phyloP scores from a whole-genome alignment of 64 coral and sea anemone species.

The Hydrozoanthus tunicans region DNA sequence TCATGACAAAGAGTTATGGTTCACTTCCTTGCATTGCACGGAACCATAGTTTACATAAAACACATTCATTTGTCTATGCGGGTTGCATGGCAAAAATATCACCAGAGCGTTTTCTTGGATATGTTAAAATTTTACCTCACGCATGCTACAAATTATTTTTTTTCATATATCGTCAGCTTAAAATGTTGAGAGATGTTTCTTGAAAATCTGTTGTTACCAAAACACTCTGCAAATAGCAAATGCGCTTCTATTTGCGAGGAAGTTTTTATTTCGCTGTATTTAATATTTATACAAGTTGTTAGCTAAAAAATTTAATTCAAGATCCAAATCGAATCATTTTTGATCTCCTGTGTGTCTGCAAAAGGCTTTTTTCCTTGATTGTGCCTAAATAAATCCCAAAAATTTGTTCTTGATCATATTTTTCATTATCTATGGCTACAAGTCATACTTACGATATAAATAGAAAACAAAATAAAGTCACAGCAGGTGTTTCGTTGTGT shows the following conservation, averaged over 20 bases:
- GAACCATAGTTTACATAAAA: neutral
- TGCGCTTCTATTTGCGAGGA: neutral
- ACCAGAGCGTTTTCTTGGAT: neutral
- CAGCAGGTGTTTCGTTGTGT: slow-evolving; percentile 13
- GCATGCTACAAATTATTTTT: neutral
- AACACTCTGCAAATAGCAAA: neutral
- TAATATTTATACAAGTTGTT: slow-evolving; percentile 2
- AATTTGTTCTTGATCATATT: neutral
- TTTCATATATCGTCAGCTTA: neutral
- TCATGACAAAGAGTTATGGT: neutral
- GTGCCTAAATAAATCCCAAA: neutral
- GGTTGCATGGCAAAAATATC: neutral
- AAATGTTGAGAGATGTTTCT: neutral
- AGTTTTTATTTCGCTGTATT: neutral
- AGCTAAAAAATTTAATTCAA: neutral
- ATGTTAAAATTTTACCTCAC: neutral
- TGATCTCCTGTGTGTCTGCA: neutral
- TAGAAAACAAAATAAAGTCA: neutral
- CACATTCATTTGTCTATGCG: neutral
- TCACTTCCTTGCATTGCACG: neutral
- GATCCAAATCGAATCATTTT: neutral
- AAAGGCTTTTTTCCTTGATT: neutral
- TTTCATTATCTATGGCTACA: neutral
- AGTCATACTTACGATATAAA: slow-evolving; percentile 9
- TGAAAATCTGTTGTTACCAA: neutral